Base-by-base conservation (phyloP, 2,888 invertebrate species). In the Cremastobaeus sp. region DNA sequence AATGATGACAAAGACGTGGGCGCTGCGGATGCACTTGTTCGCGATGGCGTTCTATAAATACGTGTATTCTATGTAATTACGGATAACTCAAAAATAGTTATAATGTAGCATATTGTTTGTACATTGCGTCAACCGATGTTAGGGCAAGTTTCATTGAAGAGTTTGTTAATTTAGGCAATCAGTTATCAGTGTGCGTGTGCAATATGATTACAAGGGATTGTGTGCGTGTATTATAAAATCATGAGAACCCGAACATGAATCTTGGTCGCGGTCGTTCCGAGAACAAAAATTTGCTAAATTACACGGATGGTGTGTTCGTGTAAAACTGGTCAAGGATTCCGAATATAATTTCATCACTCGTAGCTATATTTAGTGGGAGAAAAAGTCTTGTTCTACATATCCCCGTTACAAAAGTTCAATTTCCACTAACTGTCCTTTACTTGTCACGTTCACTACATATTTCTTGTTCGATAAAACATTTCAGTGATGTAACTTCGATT, bases 21-120 rank as follows among this genome's bases (percentile, higher is more conserved):
- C 21, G 17, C 39, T 25, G n/a, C 37, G 48, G 48, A 32, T 48
- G 73, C 66, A 69, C 65, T 54, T 45, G 15, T 45, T 14, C 34
- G 54, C 30, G 68, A 48, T 43, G 54, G 15, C 55, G 35, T 52
- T 69, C 69, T 74, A 74, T 74, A 69, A 69, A 74, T 69, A 69
- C 65, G 55, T 69, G 69, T 74, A 69, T 30, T 69, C 54, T 64
- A 69, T 69, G 74, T 74, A 59, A 69, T 69, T 69, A 74, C 35
- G 52, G 59, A 50, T 52, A 50, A 74, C 17, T 37, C 32, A 59
- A 39, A 28, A 74, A 64, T 12, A 15, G 18, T 47, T 59, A 69
- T 34, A 64, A 47, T 74, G 68, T 74, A 74, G 68, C 17, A 54
- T 69, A 73, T 68, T 73, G 64, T 74, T 74, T 74, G 69, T 74